Conservation (phyloP, 1,140 invertebrate species). For the Caerostris extrusa region DNA sequence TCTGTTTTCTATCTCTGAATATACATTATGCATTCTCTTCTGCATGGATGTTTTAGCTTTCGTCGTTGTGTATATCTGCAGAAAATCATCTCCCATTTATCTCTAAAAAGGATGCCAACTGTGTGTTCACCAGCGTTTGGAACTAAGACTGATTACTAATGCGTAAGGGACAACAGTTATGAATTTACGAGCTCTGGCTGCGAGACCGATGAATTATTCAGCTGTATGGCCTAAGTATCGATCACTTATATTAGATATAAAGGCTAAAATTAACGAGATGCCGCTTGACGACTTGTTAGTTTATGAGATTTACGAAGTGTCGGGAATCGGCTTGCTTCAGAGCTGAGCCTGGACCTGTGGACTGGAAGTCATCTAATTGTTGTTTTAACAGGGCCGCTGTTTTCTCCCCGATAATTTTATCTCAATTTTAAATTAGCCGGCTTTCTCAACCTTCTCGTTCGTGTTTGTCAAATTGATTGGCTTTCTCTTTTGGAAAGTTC, state of each 20-base stretch:
- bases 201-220: conserved; percentile 72
- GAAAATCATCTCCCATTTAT: conserved; percentile 63
- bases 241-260: conserved; percentile 74
- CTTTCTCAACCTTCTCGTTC: not conserved
- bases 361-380: not conserved
- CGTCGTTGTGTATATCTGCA: conserved; percentile 32
- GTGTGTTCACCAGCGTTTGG: conserved; percentile 35
- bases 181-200: conserved; percentile 49
- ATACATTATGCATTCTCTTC: conserved; percentile 14
- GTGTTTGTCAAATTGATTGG: not conserved
- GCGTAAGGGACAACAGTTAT: conserved; percentile 71
- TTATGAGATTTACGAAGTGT: conserved; percentile 40
- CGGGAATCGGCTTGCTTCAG: not conserved
- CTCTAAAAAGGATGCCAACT: conserved; percentile 23
- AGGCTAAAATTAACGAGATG: conserved; percentile 69
- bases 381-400: not conserved
- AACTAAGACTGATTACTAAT: conserved; percentile 70
- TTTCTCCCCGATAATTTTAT: conserved; percentile 20
- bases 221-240: conserved; percentile 55
- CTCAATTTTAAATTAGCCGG: not conserved
- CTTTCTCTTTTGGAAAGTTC: not conserved
- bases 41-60: conserved; percentile 24
- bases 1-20: conserved; percentile 15
- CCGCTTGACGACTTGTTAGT: conserved; percentile 62
- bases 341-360: not conserved